Evolutionary conservation across 2,113 vertebrate species (phyloP).

Genomic region (Lagopus muta): DNA sequence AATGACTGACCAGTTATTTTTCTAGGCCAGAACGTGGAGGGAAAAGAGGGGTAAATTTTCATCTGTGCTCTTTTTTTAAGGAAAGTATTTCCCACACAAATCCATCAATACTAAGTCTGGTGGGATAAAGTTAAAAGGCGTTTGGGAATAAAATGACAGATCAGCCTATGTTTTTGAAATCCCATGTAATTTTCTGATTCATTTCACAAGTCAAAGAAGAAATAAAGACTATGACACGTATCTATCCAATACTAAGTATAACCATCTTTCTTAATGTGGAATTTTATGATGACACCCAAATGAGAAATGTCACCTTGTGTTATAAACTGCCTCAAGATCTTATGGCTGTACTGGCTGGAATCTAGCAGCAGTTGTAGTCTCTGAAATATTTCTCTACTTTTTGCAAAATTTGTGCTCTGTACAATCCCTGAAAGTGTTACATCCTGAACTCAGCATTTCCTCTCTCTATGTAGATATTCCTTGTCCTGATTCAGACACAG

Average conservation of each 20-base stretch:
- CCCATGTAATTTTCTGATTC: neutral
- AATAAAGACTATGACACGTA: conserved; percentile 12
- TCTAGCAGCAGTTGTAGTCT: neutral
- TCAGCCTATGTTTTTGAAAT: conserved; percentile 15
- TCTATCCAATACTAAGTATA: neutral
- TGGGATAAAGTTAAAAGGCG: neutral
- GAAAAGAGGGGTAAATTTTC: neutral
- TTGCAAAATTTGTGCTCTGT: neutral
- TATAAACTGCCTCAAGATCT: neutral
- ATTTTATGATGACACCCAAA: conserved; percentile 20
- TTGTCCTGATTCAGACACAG: neutral
- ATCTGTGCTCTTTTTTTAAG: neutral
- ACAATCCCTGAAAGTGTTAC: neutral
- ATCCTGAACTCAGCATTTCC: neutral
- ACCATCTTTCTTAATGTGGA: neutral
- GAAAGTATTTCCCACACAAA: neutral
- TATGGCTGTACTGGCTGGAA: neutral
- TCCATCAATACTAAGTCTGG: neutral
- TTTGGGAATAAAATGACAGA: neutral
- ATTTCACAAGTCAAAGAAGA: conserved; percentile 9
- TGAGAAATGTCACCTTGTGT: conserved; percentile 12
- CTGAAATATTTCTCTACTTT: neutral
- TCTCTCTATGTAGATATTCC: neutral
- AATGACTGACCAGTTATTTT: neutral
- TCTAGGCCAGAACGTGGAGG: neutral